These are phyloP conservation scores for Pristionchus fissidentatus DNA, from an alignment of 2,888 invertebrate genomes.

Conservation along the genomic window DNA sequence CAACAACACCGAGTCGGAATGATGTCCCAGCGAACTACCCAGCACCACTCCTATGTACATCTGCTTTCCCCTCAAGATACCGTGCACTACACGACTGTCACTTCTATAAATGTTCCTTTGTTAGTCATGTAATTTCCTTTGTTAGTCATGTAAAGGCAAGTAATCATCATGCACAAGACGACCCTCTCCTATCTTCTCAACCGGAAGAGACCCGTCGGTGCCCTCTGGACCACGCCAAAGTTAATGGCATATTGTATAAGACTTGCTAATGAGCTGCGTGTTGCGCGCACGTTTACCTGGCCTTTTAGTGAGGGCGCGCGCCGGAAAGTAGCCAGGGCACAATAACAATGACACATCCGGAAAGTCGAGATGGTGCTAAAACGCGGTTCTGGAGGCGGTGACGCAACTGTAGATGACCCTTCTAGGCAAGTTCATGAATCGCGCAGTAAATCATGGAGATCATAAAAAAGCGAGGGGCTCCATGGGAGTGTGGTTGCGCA, in stretches of 20 bases:
- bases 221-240: slow-evolving; percentile 5
- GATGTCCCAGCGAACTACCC: too few species aligned
- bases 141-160: too few species aligned
- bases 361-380: not conserved
- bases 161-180: not conserved
- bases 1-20: too few species aligned
- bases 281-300: slow-evolving; percentile 27
- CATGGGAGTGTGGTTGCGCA: too few species aligned
- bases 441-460: not conserved
- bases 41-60: too few species aligned
- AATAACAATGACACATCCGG: not conserved
- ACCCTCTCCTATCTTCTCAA: not conserved
- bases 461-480: not conserved
- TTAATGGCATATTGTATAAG: slow-evolving; percentile 42
- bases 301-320: not conserved
- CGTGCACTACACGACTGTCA: too few species aligned
- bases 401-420: not conserved
- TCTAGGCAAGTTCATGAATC: slow-evolving; percentile 26
- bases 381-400: not conserved
- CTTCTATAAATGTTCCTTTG: too few species aligned
- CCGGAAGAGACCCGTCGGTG: slow-evolving; percentile 5
- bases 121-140: too few species aligned
- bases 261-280: slow-evolving; percentile 9
- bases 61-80: not conserved
- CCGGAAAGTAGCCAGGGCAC: not conserved